A percentile compares a stretch with the other conserved stretches of the same genome.
Conservation (phyloP, 2,113 vertebrate genomes). For the Asarcornis scutulata region DNA sequence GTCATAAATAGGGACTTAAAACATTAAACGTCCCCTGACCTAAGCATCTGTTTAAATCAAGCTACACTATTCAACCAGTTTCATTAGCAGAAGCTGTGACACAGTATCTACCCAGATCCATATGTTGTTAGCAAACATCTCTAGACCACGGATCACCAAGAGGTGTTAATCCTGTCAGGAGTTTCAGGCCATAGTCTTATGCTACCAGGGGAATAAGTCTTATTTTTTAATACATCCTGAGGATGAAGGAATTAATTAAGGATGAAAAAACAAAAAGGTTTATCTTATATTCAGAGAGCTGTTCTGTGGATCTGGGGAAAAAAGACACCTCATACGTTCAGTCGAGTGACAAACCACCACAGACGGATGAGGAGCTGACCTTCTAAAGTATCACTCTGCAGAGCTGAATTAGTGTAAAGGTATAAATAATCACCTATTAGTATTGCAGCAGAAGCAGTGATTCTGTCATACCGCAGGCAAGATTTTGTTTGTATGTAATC, state of each 20-base stretch:
- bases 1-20: background rate
- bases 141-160: rapidly evolving
- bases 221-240: background rate
- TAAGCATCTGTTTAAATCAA: background rate
- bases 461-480: conserved; percentile 8
- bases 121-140: background rate
- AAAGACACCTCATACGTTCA: background rate
- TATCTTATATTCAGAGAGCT: background rate
- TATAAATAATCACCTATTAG: conserved; percentile 46
- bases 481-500: conserved; percentile 42
- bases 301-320: background rate
- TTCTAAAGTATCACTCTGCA: conserved; percentile 18
- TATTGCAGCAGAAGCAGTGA: background rate
- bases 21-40: background rate
- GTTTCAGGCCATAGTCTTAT: background rate
- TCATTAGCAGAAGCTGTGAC: background rate
- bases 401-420: conserved; percentile 35
- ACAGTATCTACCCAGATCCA: background rate
- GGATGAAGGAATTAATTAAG: background rate
- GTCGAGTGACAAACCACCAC: background rate
- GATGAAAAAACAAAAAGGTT: background rate
- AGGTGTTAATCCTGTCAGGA: background rate
- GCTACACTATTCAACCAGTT: background rate
- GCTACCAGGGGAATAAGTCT: background rate
- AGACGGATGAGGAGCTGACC: conserved; percentile 52